Evolutionary conservation across 2,113 vertebrate species (phyloP), one percentile per base, ranked within the genome.

Genomic region (Barnardius zonarius): DNA sequence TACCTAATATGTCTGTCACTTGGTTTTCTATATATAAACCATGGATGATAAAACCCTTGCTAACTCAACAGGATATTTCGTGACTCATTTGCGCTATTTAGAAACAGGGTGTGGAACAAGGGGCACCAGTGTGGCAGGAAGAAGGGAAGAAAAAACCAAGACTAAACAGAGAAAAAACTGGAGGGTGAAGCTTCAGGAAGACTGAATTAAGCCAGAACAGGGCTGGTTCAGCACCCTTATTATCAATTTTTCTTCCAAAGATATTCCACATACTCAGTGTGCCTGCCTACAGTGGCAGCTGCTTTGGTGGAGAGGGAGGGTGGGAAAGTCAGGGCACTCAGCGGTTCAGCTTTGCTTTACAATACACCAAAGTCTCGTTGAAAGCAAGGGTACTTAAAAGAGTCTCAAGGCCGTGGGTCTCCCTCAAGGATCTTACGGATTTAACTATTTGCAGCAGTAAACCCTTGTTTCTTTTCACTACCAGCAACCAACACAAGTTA

Each of bases 361-460:
- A 74, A 20, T 72, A n/a, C 31, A 46, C 27, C 6, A 1, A 95
- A 44, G 39, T 46, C 73, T 90, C 81, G 31, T 23, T 74, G 61
- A 88, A 93, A 86, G 20, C 35, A 39, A 22, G 7, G 24, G 55
- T 68, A 79, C 69, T 82, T 89, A 70, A 73, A 28, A 78, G 17
- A 72, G 20, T 72, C 73, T 78, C 30, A 72, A 72, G 76, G 55
- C 61, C 68, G 24, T 77, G 52, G 7, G 12, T 84, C 6, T 74
- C 13, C 17, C 17, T 91, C 73, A 69, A 52, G 76, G 35, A 66
- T 73, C 70, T 79, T 79, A 82, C 2, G 23, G 77, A 46, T 95
- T 91, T 95, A 93, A 87, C 86, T 84, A 33, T 86, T 76, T 92
- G 44, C 28, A 76, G 83, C 67, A 52, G 17, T 62, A 93, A 91